phyloP scores from a whole-genome alignment of 2,113 vertebrate genomes.

The Dicaeum eximium region DNA sequence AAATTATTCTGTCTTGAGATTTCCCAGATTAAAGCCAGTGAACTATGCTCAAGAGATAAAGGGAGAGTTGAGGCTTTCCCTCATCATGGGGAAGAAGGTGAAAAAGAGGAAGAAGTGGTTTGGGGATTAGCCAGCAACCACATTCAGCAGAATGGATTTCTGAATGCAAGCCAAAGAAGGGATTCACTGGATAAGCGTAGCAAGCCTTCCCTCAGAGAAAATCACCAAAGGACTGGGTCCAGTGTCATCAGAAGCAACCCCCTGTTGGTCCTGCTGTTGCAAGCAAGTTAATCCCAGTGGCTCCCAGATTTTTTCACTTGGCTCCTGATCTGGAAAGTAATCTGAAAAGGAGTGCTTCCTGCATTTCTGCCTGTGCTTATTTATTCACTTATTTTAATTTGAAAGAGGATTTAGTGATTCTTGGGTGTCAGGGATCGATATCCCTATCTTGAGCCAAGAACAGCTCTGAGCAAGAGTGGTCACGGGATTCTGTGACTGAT shows the following conservation, averaged over 20 bases:
- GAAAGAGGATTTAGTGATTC: conserved; percentile 2
- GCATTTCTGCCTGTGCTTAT: not conserved
- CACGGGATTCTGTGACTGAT: not conserved
- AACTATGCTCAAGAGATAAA: not conserved
- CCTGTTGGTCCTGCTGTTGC: not conserved
- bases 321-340: not conserved
- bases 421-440: not conserved
- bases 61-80: not conserved
- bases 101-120: not conserved
- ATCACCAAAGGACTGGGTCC: not conserved
- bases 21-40: not conserved
- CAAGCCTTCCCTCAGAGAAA: not conserved
- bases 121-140: not conserved
- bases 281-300: not conserved
- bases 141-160: not conserved
- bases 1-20: not conserved
- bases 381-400: conserved; percentile 50
- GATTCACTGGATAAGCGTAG: not conserved
- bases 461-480: not conserved
- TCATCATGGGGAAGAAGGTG: not conserved
- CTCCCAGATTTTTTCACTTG: not conserved
- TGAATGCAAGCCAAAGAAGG: not conserved
- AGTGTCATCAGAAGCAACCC: not conserved
- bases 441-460: not conserved
- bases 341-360: not conserved